Base-by-base conservation (phyloP, 2,888 invertebrate species). In the Malacosoma neustria region DNA sequence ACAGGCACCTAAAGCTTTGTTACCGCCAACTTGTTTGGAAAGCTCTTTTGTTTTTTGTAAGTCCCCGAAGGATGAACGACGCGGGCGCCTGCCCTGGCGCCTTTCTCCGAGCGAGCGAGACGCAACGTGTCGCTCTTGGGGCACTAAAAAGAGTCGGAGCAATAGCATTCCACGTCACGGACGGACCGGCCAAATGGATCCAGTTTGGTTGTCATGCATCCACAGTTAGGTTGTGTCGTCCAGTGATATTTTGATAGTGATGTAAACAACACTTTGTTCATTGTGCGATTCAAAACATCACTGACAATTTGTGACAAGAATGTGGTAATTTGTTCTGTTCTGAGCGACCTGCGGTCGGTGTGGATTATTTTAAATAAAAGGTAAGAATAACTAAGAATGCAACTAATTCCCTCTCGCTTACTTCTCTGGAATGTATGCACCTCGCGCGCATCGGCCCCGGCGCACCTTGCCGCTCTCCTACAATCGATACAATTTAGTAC, bases 371-470 rank as follows among this genome's bases (percentile, higher is more conserved):
- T 50, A 51, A 51, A 53, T 45, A 58, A 61, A 64, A 66, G 84
- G 82, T 84, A 76, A 81, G 77, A 69, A 69, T 72, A 70, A 68
- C 66, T 62, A 72, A 79, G 77, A 81, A 81, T 79, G 80, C 73
- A 79, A 69, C 58, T 57, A 66, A 62, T 70, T 68, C 74, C 72
- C 75, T 79, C 77, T 72, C 72, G 74, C 77, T 70, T 74, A 76
- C 79, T 80, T 80, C 76, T 76, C 56, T 75, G 74, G 84, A 82
- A 84, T 84, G 81, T 71, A 73, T 71, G 69, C 72, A 75, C 76
- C 71, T 66, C 65, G 55, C 58, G 51, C 61, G 22, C 22, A 22
- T 22, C 22, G 66, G 69, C 74, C 64, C 75, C 50, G 61, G 72
- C 81, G 81, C 82, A 85, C 82, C 82, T 82, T 79, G 77, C 69